Base-by-base conservation (phyloP, 92 coral and sea anemone genomes). In the Phymanthus crucifer region DNA sequence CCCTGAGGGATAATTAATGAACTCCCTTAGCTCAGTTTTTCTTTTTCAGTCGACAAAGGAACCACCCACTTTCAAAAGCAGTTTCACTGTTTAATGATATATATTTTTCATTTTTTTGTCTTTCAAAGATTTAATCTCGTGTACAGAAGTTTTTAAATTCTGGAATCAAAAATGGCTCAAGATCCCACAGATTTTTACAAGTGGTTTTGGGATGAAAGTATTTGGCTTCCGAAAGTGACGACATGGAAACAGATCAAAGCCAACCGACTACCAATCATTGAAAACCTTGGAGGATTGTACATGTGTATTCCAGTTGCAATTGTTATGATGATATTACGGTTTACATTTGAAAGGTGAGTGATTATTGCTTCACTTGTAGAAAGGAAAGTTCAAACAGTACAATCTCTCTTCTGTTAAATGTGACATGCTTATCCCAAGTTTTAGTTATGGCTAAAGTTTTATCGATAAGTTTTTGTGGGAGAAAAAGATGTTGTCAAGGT, bases 331-430 rank as follows among this genome's bases (percentile, higher is more conserved):
- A 18, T 90, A 47, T 33, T 93, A 48, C 91, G 98, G 32, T 73
- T 89, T 64, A 17, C 85, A 40, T 95, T 92, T 74, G 98, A 95
- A 83, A 90, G 95, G 98, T 95, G 29, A 79, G 97, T 84, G n/a
- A 23, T 58, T 3, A 50, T 50, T 50, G 10, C 18, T n/a, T n/a
- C n/a, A n/a, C n/a, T n/a, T n/a, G n/a, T n/a, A n/a, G n/a, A n/a
- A n/a, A n/a, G n/a, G n/a, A n/a, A n/a, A n/a, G n/a, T n/a, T n/a
- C n/a, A n/a, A n/a, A n/a, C n/a, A n/a, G n/a, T n/a, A n/a, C n/a
- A n/a, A n/a, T n/a, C n/a, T n/a, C n/a, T n/a, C n/a, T n/a, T n/a
- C n/a, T n/a, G n/a, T n/a, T n/a, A n/a, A n/a, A n/a, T n/a, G n/a
- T n/a, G n/a, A n/a, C n/a, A n/a, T n/a, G n/a, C n/a, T n/a, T n/a